Evolutionary conservation across 2,888 invertebrate genomes (phyloP), one percentile per base, ranked within the genome.

Genomic region (Abrostola triplasia): DNA sequence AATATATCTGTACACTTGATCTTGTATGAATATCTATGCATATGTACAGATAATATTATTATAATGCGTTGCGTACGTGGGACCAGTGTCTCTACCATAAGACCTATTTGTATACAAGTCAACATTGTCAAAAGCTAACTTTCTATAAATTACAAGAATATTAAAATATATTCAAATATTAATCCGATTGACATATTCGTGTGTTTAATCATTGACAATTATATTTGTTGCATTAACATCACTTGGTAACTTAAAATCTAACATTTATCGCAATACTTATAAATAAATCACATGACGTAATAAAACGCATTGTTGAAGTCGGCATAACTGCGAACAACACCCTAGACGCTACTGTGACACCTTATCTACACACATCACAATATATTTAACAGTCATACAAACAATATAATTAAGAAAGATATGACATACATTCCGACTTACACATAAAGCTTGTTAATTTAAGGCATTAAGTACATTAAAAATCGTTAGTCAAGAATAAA

Each of bases 271-370:
- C 60, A 68, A 78, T 67, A 73, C 73, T 80, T 75, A 77, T 13
- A 72, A 72, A 64, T 67, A 70, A 75, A 73, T 70, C 75, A 72
- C 72, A 72, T 80, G n/a, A n/a, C n/a, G 37, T 63, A 41, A 68
- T 42, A 54, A 59, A 58, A 73, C 47, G 61, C 36, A 47, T 47
- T 40, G 42, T 66, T 36, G 5, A 69, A 69, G 60, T 64, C 69
- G 75, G 48, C 56, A 50, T 58, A 70, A 67, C 35, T 65, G 37
- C 61, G 55, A 66, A 67, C 7, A 38, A 60, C 36, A 54, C 41
- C 50, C n/a, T 56, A 5, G 48, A 52, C 44, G 36, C 67, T 67
- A 77, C 75, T 65, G 59, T 54, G 52, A 48, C 24, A 11, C 13
- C 6, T 40, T 4, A 37, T 41, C 12, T 11, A 7, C 24, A 24